A percentile compares a stretch with the other conserved stretches of the same genome.
These are phyloP conservation scores for Pollimyrus isidori DNA, from an alignment of 2,113 vertebrate species.

Conservation along the genomic window DNA sequence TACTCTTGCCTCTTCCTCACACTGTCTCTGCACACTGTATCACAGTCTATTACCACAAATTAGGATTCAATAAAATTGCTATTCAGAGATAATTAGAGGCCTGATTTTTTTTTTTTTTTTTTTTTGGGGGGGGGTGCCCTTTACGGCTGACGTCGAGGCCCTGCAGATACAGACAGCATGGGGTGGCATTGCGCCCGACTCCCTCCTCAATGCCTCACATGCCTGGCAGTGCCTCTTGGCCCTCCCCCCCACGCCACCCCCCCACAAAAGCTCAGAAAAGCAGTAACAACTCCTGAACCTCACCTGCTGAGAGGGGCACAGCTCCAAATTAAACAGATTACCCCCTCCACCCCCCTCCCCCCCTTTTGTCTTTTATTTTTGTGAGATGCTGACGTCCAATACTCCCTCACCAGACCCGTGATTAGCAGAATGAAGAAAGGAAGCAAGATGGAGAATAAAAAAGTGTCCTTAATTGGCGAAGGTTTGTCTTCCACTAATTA, in stretches of 20 bases:
- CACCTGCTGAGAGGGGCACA: conserved; percentile 71
- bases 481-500: conserved; percentile 84
- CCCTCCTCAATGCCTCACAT: background rate
- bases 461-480: conserved; percentile 70
- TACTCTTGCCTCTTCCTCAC: conserved; percentile 50
- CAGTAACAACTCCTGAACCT: conserved; percentile 56
- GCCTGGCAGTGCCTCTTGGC: conserved; percentile 27
- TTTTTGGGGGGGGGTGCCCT: conserved; percentile 39
- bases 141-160: conserved; percentile 49
- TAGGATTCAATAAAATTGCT: conserved; percentile 77
- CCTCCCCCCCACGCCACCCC: conserved; percentile 41
- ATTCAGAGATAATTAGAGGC: conserved; percentile 81
- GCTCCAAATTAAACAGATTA: conserved; percentile 74
- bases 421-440: conserved; percentile 54
- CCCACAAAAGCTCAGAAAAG: conserved; percentile 41
- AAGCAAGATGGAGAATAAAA: conserved; percentile 21
- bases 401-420: conserved; percentile 60
- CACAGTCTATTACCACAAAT: conserved; percentile 80
- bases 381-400: conserved; percentile 46
- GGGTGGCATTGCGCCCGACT: background rate
- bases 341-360: conserved; percentile 47
- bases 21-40: conserved; percentile 54
- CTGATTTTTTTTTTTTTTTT: conserved; percentile 55
- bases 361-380: background rate
- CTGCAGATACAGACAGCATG: conserved; percentile 59